Base-by-base conservation (phyloP, 2,113 vertebrate genomes). In the Hydropotes inermis region DNA sequence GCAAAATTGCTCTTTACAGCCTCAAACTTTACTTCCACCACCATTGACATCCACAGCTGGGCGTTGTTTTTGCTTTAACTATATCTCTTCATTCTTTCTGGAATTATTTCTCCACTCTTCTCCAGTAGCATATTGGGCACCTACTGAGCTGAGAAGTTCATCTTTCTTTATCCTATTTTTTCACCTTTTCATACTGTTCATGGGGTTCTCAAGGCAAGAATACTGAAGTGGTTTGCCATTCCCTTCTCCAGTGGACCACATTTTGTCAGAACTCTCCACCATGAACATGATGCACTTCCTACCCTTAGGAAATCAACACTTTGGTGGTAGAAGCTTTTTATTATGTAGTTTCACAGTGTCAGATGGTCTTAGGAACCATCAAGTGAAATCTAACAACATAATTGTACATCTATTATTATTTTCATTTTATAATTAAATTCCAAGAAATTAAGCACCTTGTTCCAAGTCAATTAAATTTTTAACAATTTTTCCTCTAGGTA, bases 181-280 rank as follows among this genome's bases (percentile, higher is more conserved):
- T n/a, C 36, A 0, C 33, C 17, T 36, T 70, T 70, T 67, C 64
- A 36, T 0, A 0, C n/a, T 70, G 64, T 70, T 70, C n/a, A 70
- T 36, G 9, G 64, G 4, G 1, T 70, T 36, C n/a, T 70, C n/a
- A 11, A 70, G 8, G 17, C 17, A 21, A 36, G 9, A 70, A 70
- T 70, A 70, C n/a, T 36, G 64, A 70, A 36, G 17, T 70, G n/a
- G 4, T 21, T 70, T 70, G n/a, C 64, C 17, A 70, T 70, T 36
- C 2, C 9, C n/a, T 70, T 36, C 9, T 67, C 64, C 64, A 70
- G n/a, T 21, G 17, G 17, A 36, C 4, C 17, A 36, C 17, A 70
- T 70, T 36, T 36, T 70, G 64, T 70, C n/a, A 36, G 9, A 70
- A 21, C 4, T 70, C 64, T 70, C n/a, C 17, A 70, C n/a, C 17